Conservation (phyloP, 2,113 vertebrate species). For the Sardina pilchardus region DNA sequence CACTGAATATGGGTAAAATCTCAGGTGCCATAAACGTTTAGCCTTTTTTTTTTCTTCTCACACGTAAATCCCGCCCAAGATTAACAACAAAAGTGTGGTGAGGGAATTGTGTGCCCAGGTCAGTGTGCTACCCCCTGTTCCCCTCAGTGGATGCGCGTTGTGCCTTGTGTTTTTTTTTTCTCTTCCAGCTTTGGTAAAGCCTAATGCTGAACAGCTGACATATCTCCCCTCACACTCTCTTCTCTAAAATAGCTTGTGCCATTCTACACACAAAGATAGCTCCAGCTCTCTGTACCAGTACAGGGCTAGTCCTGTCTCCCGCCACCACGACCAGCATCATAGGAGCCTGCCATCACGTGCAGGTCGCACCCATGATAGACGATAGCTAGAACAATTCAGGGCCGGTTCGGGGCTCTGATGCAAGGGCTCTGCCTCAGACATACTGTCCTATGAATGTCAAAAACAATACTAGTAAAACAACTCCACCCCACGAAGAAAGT, state of each 20-base stretch:
- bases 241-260: slow-evolving; percentile 74
- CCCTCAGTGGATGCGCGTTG: slow-evolving; percentile 45
- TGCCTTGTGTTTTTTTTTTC: slow-evolving; percentile 46
- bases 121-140: slow-evolving; percentile 46
- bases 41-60: slow-evolving; percentile 38
- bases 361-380: background rate
- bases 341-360: background rate
- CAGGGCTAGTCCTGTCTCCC: slow-evolving; percentile 31
- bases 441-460: background rate
- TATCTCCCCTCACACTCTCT: slow-evolving; percentile 67
- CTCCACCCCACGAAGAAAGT: too few relatives aligned
- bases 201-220: slow-evolving; percentile 75
- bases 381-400: background rate
- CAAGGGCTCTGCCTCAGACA: background rate
- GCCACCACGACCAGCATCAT: background rate
- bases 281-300: slow-evolving; percentile 33
- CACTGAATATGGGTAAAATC: slow-evolving; percentile 5
- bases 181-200: slow-evolving; percentile 57
- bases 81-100: slow-evolving; percentile 50
- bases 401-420: background rate
- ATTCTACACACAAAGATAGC: slow-evolving; percentile 68
- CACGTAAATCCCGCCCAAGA: slow-evolving; percentile 53
- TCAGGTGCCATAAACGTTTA: slow-evolving; percentile 38
- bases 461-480: background rate
- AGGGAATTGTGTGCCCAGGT: slow-evolving; percentile 45